Percentiles rank a stretch among this genome's conserved stretches.
Conservation (phyloP, 1,140 invertebrate species). For the Drosophila sp. region DNA sequence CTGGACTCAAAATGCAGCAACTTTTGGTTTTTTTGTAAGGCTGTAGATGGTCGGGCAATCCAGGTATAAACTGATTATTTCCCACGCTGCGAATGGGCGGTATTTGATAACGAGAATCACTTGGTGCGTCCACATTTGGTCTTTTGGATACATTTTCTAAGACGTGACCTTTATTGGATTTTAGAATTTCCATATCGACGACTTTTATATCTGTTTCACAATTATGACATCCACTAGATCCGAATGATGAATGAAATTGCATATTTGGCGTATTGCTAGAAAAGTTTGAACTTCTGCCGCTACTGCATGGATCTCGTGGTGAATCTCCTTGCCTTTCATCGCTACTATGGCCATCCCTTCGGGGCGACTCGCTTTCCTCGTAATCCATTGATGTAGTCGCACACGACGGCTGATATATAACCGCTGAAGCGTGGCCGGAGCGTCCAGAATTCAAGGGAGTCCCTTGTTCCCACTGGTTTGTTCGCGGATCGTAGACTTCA, state of each 20-base stretch:
- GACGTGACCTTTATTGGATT: conserved; percentile 16
- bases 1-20: conserved; percentile 36
- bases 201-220: conserved; percentile 51
- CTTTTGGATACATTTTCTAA: not conserved
- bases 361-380: conserved; percentile 58
- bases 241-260: conserved; percentile 69
- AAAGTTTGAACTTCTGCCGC: conserved; percentile 36
- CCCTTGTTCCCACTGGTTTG: conserved; percentile 90
- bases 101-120: not conserved
- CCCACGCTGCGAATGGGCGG: conserved; percentile 9
- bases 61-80: not conserved
- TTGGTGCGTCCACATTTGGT: not conserved
- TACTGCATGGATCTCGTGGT: conserved; percentile 27
- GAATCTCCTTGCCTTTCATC: conserved; percentile 16
- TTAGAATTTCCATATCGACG: conserved; percentile 4
- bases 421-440: conserved; percentile 94
- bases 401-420: conserved; percentile 89
- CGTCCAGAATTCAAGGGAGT: conserved; percentile 92
- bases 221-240: conserved; percentile 63
- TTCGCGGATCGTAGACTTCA: conserved; percentile 92
- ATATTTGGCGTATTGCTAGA: conserved; percentile 43
- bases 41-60: not conserved
- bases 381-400: conserved; percentile 84
- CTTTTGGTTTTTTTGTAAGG: conserved; percentile 17
- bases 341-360: conserved; percentile 39